These are phyloP conservation scores for Dione juno DNA, from an alignment of 2,888 invertebrate genomes.

Conservation along the genomic window DNA sequence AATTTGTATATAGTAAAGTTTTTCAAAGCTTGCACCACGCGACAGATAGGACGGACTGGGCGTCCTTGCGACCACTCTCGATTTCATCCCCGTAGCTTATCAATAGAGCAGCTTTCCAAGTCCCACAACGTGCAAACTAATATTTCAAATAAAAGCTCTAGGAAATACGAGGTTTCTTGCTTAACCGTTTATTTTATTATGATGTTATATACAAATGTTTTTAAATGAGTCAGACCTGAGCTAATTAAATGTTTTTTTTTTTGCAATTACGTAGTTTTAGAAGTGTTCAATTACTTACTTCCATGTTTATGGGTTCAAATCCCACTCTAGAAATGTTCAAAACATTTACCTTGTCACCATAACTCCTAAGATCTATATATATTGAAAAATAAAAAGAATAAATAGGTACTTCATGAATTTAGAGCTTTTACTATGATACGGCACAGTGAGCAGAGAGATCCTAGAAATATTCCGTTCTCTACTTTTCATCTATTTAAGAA, in stretches of 20 bases:
- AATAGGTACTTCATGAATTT: no score
- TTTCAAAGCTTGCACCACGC: constrained; percentile 15
- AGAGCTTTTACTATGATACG: no score
- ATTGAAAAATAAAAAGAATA: no score
- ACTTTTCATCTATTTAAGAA: no score
- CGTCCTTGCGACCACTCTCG: constrained; percentile 79
- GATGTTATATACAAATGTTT: background rate
- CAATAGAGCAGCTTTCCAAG: constrained; percentile 47
- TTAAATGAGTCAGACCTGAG: no score
- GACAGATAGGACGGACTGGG: constrained; percentile 55
- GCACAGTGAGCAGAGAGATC: no score
- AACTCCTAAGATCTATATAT: no score
- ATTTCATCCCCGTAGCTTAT: constrained; percentile 66
- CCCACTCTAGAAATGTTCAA: background rate
- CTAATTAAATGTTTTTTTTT: no score
- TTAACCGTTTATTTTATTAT: background rate
- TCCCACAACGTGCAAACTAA: constrained; percentile 3
- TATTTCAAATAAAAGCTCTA: background rate
- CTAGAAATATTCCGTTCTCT: no score
- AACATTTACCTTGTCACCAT: no score
- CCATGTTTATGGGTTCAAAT: background rate
- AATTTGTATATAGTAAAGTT: background rate
- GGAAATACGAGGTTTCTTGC: background rate
- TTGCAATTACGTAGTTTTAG: no score
- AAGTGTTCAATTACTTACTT: no score